A percentile compares a stretch with the other conserved stretches of the same genome.
Evolutionary conservation across 2,888 invertebrate species (phyloP).

Genomic region (Dolomedes plantarius): DNA sequence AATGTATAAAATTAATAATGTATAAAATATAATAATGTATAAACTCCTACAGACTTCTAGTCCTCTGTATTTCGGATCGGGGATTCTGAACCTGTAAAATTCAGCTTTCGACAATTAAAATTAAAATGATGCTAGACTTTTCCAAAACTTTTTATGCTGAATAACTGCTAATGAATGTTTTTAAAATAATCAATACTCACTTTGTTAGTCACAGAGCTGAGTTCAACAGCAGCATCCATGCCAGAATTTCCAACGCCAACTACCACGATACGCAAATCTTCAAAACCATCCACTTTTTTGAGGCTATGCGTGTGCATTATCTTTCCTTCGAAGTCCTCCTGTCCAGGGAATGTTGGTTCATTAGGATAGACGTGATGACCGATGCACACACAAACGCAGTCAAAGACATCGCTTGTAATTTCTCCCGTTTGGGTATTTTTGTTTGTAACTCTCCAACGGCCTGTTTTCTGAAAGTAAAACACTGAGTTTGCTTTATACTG

Average conservation of each 20-base stretch:
- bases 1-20: no score
- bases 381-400: constrained; percentile 78
- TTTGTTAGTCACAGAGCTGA: constrained; percentile 75
- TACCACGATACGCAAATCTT: constrained; percentile 77
- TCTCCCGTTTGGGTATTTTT: constrained; percentile 55
- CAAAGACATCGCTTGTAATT: constrained; percentile 72
- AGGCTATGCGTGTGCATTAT: constrained; percentile 74
- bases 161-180: no score
- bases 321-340: constrained; percentile 75
- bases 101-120: no score
- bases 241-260: constrained; percentile 79
- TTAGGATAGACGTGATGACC: constrained; percentile 78
- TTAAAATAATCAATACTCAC: constrained; percentile 61
- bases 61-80: no score
- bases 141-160: no score
- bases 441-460: constrained; percentile 72
- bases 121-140: no score
- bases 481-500: no score
- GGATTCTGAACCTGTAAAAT: no score
- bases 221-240: constrained; percentile 77
- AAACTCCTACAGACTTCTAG: no score
- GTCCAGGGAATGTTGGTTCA: constrained; percentile 76
- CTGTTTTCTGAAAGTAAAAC: constrained; percentile 47
- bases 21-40: no score
- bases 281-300: constrained; percentile 72